Evolutionary conservation across 2,113 vertebrate genomes (phyloP), one percentile per base, ranked within the genome.

Genomic region (Seriola dumerili): DNA sequence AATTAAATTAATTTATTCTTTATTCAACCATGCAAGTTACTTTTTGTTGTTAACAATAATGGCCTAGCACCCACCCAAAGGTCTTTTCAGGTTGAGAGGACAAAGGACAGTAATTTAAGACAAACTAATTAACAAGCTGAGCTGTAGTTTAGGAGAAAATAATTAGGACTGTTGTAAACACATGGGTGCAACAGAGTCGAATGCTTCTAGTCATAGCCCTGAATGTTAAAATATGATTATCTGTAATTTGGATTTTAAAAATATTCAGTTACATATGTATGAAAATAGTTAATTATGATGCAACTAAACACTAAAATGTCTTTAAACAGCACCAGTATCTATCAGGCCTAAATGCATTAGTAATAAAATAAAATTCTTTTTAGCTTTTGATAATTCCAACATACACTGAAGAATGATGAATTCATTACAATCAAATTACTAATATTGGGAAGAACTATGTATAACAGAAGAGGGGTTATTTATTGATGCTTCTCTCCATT

Each of bases 311-410:
- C 29, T 29, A 29, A 29, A 29, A 29, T 29, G 19, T 12, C 23
- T 13, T 29, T 71, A 50, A 65, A 42, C 5, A 8, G 44, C 16
- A 9, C 16, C 59, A 34, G 13, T 65, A 13, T 48, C 44, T 32
- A 34, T 46, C 29, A 59, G 42, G 25, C 34, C 34, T 19, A 44
- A 83, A 79, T 62, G 4, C 52, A 75, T 59, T 64, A 13, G 44
- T 32, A 21, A 38, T 4, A 46, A 46, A 23, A 65, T 50, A 19
- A n/a, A 61, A 75, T 17, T 29, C 29, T 29, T 29, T 29, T 29
- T 29, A 29, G 2, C 29, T 29, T 29, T 29, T 29, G 2, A 29
- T 29, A 2, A 29, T 29, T 29, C 29, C 29, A 29, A 29, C 29
- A 29, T 2, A 29, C 29, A 29, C 29, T 29, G 29, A 29, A 29